Evolutionary conservation across 2,888 invertebrate genomes (phyloP), one percentile per base, ranked within the genome.

Genomic region (Chydorus sphaericus): DNA sequence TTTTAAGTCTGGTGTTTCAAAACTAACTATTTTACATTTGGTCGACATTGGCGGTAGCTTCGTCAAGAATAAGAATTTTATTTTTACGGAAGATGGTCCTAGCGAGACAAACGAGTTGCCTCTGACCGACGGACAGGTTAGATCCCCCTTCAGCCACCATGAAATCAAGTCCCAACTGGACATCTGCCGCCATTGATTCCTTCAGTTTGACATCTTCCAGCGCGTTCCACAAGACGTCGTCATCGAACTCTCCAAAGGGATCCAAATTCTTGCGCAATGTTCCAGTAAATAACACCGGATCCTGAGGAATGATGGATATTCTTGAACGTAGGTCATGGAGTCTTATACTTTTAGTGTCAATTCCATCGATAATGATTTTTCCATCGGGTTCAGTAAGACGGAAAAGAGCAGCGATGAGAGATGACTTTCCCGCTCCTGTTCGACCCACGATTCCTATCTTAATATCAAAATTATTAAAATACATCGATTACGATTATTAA

Each of bases 21-120:
- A 7, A 4, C 10, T 4, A 1, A 8, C 16, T 1, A 48, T 61
- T 56, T 65, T 65, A 82, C 77, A 85, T 84, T 11, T 86, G 86
- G 71, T 92, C 91, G 8, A 92, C 89, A 67, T 91, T 92, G 2
- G 92, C 90, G 0, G 92, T 92, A 16, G 92, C 92, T 70, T 93
- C 93, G 66, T 93, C 92, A 62, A 93, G 75, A 61, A 92, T 83
- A 0, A 93, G 74, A 61, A 93, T 83, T 61, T 79, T 81, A 69
- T 89, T 90, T 60, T 83, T 83, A 23, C 85, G 77, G 18, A 93
- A 72, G 63, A 92, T 84, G 31, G 92, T 91, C 54, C 92, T 77
- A 1, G 91, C 92, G 59, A 93, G 73, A 67, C 92, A 93, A 49
- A 93, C 81, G 54, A 93, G 71, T 68, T 93, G 93, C 8, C 90